phyloP scores from a whole-genome alignment of 2,113 vertebrate genomes.

The Paedocypris sp. region DNA sequence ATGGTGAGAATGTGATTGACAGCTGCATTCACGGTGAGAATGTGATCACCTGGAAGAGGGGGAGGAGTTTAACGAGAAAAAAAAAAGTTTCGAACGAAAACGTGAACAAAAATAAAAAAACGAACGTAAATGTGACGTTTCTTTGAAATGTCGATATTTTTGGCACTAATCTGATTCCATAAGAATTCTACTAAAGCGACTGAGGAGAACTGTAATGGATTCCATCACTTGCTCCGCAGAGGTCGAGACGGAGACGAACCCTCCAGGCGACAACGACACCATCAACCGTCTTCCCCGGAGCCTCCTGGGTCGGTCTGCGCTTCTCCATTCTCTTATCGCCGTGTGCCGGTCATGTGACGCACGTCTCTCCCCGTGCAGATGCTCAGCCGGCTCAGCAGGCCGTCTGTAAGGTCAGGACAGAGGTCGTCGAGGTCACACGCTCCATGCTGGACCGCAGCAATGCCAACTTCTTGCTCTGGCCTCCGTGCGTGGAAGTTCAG shows the following conservation, averaged over 20 bases:
- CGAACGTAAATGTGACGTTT: no score
- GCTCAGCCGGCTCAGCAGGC: conserved; percentile 80
- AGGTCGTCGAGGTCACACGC: conserved; percentile 87
- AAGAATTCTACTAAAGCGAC: no score
- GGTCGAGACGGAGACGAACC: conserved; percentile 20
- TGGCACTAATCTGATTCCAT: no score
- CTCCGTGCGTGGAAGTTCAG: conserved; percentile 91
- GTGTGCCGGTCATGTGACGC: background rate
- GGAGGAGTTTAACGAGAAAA: no score
- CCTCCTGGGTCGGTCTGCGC: conserved; percentile 32
- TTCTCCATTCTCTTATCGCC: background rate
- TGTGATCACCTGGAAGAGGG: no score
- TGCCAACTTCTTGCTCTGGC: conserved; percentile 89
- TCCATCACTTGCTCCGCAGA: conserved; percentile 27
- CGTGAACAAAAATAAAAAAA: no score
- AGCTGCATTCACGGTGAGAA: no score
- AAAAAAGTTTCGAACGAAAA: no score
- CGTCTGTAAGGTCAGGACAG: conserved; percentile 82
- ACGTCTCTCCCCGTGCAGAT: conserved; percentile 33
- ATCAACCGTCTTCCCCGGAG: conserved; percentile 40
- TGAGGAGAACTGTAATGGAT: no score
- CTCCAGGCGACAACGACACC: conserved; percentile 36
- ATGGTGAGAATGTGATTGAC: no score
- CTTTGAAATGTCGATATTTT: no score
- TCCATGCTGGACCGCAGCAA: conserved; percentile 85